Percentiles rank a stretch among this genome's conserved stretches.
Conservation (phyloP, 2,888 invertebrate species). For the Parnassius mnemosyne region DNA sequence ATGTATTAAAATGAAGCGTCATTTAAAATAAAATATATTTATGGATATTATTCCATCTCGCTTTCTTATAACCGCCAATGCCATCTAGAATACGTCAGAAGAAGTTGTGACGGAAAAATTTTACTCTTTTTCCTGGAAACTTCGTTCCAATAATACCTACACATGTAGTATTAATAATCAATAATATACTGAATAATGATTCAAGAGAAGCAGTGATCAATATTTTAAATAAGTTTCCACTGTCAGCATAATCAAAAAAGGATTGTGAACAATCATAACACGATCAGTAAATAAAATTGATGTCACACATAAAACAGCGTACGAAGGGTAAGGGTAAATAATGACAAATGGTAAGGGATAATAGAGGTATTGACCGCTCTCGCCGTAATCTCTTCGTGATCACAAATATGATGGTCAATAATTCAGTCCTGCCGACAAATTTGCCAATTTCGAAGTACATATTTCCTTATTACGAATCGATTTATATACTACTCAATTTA, state of each 20-base stretch:
- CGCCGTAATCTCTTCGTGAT: conserved; percentile 20
- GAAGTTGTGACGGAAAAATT: too few relatives aligned
- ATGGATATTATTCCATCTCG: too few relatives aligned
- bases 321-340: conserved; percentile 23
- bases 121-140: too few relatives aligned
- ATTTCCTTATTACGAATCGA: too few relatives aligned
- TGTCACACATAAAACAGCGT: conserved; percentile 15
- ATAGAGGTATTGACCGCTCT: conserved; percentile 17
- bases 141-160: too few relatives aligned
- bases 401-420: conserved; percentile 19
- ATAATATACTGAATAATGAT: background rate
- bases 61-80: too few relatives aligned
- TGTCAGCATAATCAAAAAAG: conserved; percentile 3
- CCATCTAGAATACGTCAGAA: too few relatives aligned
- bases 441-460: conserved; percentile 2
- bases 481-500: too few relatives aligned
- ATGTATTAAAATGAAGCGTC: too few relatives aligned
- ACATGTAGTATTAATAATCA: too few relatives aligned
- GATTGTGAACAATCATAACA: conserved; percentile 17
- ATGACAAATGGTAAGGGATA: conserved; percentile 25
- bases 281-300: conserved; percentile 20
- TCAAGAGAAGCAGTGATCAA: background rate
- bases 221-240: background rate
- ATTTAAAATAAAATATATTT: too few relatives aligned
- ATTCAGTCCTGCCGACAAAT: conserved; percentile 16